These are phyloP conservation scores for Podocnemis expansa DNA, from an alignment of 2,113 vertebrate genomes.

Conservation along the genomic window DNA sequence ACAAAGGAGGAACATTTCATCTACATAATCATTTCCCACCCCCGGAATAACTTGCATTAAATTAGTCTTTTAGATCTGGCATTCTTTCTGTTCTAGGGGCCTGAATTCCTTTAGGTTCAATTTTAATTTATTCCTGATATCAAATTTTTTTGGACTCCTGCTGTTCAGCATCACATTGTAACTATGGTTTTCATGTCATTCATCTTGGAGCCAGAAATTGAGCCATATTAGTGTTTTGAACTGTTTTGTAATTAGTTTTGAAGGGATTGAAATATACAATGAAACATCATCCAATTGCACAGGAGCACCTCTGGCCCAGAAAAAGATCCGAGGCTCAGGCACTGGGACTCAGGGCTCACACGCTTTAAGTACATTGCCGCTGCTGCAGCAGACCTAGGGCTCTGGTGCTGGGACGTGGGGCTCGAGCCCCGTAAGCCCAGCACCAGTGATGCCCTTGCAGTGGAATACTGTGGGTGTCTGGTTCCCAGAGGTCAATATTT, in stretches of 20 bases:
- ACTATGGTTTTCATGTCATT: background rate
- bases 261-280: background rate
- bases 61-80: background rate
- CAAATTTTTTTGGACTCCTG: background rate
- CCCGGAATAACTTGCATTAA: background rate
- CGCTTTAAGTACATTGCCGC: too few species aligned
- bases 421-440: too few species aligned
- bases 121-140: background rate
- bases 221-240: background rate
- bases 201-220: background rate
- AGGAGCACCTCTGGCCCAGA: too few species aligned
- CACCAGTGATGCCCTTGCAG: too few species aligned
- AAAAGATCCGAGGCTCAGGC: too few species aligned
- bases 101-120: background rate
- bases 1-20: background rate
- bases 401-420: too few species aligned
- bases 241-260: background rate
- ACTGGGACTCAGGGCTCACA: too few species aligned
- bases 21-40: background rate
- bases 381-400: too few species aligned
- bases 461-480: too few species aligned
- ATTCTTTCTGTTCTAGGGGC: background rate
- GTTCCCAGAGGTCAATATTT: too few species aligned
- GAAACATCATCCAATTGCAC: background rate
- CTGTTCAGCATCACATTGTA: background rate